These are phyloP conservation scores for Thunnus thynnus DNA, from an alignment of 2,113 vertebrate genomes.

Conservation along the genomic window DNA sequence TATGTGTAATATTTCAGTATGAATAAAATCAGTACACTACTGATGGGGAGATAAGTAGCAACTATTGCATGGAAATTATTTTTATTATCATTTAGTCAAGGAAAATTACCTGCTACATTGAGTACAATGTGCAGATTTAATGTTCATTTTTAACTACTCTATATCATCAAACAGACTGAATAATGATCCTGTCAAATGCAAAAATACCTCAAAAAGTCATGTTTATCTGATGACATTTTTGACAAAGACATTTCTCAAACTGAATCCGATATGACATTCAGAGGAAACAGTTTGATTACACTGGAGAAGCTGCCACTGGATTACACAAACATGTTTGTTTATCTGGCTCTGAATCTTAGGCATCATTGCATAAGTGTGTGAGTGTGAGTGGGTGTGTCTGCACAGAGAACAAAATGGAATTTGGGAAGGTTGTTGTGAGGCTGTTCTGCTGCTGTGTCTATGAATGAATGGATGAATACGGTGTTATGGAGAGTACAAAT, in stretches of 20 bases:
- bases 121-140: background rate
- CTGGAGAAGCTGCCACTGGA: slow-evolving; percentile 40
- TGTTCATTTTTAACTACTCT: background rate
- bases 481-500: background rate
- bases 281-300: slow-evolving; percentile 26
- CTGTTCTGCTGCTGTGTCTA: slow-evolving; percentile 12
- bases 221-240: background rate
- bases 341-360: slow-evolving; percentile 59
- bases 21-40: background rate
- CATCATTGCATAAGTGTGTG: slow-evolving; percentile 52
- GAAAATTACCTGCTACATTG: slow-evolving; percentile 6
- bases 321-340: slow-evolving; percentile 65
- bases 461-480: slow-evolving; percentile 19
- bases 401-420: slow-evolving; percentile 33
- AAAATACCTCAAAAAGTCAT: background rate
- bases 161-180: background rate
- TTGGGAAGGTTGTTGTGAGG: slow-evolving; percentile 13
- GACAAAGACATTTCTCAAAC: background rate
- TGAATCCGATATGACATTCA: slow-evolving; percentile 15
- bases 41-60: background rate
- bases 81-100: background rate
- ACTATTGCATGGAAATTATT: background rate
- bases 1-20: slow-evolving; percentile 7
- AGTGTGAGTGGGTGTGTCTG: slow-evolving; percentile 1
- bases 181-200: background rate